Base-by-base conservation (phyloP, 2,888 invertebrate species). In the Volucella zonaria region DNA sequence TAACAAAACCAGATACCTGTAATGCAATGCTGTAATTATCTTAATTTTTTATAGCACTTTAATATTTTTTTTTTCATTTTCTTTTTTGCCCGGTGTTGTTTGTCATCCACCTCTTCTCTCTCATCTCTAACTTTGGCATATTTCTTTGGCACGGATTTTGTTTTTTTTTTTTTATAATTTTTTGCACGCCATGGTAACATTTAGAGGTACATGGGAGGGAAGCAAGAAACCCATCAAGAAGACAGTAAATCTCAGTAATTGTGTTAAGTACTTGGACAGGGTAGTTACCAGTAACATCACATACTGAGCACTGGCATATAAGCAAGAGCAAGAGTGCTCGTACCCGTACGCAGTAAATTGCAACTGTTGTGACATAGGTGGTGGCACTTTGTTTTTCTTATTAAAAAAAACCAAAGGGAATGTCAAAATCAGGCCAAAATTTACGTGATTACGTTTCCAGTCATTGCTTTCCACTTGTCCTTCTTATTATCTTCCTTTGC, bases 1-100 rank as follows among this genome's bases (percentile, higher is more conserved):
- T 62, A 54, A 43, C n/a, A 58, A 49, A 75, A 75, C 56, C 75
- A 68, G 62, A 62, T 56, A 62, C 62, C 23, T 49, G 1, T 38
- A 68, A 31, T 64, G 62, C 68, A 80, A 49, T 64, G 51, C 6
- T 51, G 78, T 73, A 78, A 76, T 70, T 81, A 70, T 64, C 64
- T 64, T 81, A 56, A 61, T 67, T 70, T 56, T 71, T 61, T 80
- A 49, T 47, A 45, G 38, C 62, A 43, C 64, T 80, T 75, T 58
- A 62, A 49, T 70, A 61, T 38, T 31, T 58, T 23, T 64, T 67
- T 79, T 15, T 14, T 14, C 15, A 11, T 23, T 62, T 70, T 52
- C n/a, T 10, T 56, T 18, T 75, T 49, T 58, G 12, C 67, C 18
- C 10, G 12, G 31, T 51, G 61, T 15, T 45, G 54, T 56, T n/a